phyloP scores from a whole-genome alignment of 2,113 vertebrate species.

The cat (Felis catus) region F.catus_Fca126_mat1.0 CM031416.1:121215001-121215500 shows the following conservation, averaged over 20 bases:
- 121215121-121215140: background rate
- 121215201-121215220: background rate
- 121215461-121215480: background rate
- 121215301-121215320: background rate
- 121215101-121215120: background rate
- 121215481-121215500: background rate
- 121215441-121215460: background rate
- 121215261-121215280: background rate
- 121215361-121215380: background rate
- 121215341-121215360: background rate
- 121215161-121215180: background rate
- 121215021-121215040: background rate
- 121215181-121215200: background rate
- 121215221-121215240: background rate
- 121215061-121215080: background rate
- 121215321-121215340: background rate
- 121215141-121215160: background rate
- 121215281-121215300: background rate
- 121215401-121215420: background rate
- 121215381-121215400: too few relatives aligned
- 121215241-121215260: conserved; percentile 41
- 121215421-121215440: background rate
- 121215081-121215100: background rate
- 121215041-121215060: background rate
- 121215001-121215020: background rate